Base-by-base conservation (phyloP, 2,888 invertebrate species). In the Allygus modestus region DNA sequence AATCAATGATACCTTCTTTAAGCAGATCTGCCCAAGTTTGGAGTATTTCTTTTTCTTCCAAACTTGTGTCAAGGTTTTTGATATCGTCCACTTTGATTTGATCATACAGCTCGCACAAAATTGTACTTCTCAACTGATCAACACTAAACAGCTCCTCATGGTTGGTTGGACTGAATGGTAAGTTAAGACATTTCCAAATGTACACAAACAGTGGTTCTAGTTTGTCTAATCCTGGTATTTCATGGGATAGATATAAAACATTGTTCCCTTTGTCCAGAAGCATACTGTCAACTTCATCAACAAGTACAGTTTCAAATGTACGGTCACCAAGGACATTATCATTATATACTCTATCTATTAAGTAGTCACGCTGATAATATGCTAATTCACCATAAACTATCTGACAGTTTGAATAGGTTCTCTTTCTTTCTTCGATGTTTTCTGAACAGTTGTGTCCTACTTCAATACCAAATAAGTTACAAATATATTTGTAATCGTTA, bases 281-380 rank as follows among this genome's bases (percentile, higher is more conserved):
- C 90, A 91, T 90, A 84, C 89, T 90, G 85, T 91, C 91, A 0
- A 91, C 91, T 87, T 91, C 91, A 85, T 91, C 91, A 1, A 91
- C 88, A 9, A 91, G 89, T 0, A 90, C 88, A n/a, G 86, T 87
- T 17, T 88, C 86, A 83, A 88, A 89, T 7, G 82, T 85, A 41
- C 89, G 87, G 23, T 87, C 87, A 2, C 89, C 88, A 43, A 88
- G 81, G n/a, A 89, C 88, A 33, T 89, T 89, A 84, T 89, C 87
- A 0, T 87, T 88, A 84, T 89, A 90, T 81, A 90, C 90, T 11
- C 86, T 86, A 46, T 90, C 89, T 5, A 89, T 85, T 17, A 90
- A 86, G 86, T 88, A 84, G 84, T 90, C 90, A 2, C 89, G 86
- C 83, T 90, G 89, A 85, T 90, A 90, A 31, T 87, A 88, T 1